Evolutionary conservation across 2,888 invertebrate species (phyloP).

Genomic region (Steinernema carpocapsae): DNA sequence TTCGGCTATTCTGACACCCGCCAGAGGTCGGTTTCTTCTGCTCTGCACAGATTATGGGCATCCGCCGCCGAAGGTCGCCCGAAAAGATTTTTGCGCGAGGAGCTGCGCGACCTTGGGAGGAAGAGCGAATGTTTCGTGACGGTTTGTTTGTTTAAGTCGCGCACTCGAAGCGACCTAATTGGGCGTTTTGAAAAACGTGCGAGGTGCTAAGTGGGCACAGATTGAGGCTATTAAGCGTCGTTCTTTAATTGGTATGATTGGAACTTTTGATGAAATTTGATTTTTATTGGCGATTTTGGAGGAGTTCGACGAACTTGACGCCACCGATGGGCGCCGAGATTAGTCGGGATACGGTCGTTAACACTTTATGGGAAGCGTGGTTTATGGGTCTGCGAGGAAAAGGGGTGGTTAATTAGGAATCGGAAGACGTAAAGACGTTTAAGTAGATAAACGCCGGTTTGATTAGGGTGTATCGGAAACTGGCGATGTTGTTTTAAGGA

Average conservation of each 20-base stretch:
- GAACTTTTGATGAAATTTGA: no score
- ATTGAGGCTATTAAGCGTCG: background rate
- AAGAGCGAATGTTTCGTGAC: constrained; percentile 23
- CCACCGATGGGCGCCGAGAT: no score
- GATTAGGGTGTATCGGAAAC: no score
- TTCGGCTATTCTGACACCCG: background rate
- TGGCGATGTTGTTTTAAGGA: no score
- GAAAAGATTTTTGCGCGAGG: constrained; percentile 2
- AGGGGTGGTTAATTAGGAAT: no score
- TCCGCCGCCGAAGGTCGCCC: constrained; percentile 21
- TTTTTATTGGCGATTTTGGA: background rate
- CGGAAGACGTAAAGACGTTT: no score
- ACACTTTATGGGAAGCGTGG: no score
- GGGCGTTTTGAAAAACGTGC: constrained; percentile 10
- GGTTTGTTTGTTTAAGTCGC: constrained; percentile 31
- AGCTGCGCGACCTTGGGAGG: constrained; percentile 15
- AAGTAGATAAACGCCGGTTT: no score
- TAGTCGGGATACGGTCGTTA: no score
- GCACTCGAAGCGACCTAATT: constrained; percentile 27
- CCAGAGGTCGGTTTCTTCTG: constrained; percentile 9
- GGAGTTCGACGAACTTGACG: no score
- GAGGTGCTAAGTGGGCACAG: constrained; percentile 19
- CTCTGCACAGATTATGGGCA: constrained; percentile 7
- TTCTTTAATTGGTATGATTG: no score
- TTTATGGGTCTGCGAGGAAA: no score